Conservation (phyloP, 2,888 invertebrate genomes). For the Agriopis leucophaearia region DNA sequence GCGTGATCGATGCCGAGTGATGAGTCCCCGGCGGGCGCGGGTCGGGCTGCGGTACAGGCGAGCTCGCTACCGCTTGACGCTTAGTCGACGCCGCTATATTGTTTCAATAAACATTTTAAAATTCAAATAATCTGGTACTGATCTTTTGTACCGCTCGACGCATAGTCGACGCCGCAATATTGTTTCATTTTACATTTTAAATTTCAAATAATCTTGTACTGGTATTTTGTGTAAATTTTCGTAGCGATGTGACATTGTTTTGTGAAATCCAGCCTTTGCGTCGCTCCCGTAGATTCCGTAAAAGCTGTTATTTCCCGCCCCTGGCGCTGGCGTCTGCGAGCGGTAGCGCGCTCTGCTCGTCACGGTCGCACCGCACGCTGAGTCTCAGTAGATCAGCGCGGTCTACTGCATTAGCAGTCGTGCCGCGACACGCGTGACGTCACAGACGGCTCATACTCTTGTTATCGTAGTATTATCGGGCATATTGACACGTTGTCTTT, state of each 20-base stretch:
- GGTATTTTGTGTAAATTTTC: constrained; percentile 5
- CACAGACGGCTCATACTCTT: constrained; percentile 20
- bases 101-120: background rate
- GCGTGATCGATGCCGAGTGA: too few species aligned
- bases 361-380: constrained; percentile 24
- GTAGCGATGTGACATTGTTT: constrained; percentile 6
- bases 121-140: background rate
- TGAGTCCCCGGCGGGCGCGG: constrained; percentile 2
- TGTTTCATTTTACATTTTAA: background rate
- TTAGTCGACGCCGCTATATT: background rate
- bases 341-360: constrained; percentile 31
- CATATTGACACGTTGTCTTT: constrained; percentile 42
- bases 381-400: constrained; percentile 23
- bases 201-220: background rate
- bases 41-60: background rate
- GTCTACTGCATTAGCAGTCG: constrained; percentile 43
- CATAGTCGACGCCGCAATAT: background rate
- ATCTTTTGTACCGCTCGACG: background rate
- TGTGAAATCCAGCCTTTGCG: constrained; percentile 36
- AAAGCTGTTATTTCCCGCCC: constrained; percentile 29
- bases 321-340: constrained; percentile 1
- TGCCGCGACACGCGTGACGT: constrained; percentile 36
- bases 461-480: constrained; percentile 31
- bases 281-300: constrained; percentile 28
- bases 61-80: background rate